These are phyloP conservation scores for Synodontis membranacea DNA, from an alignment of 2,113 vertebrate genomes.

Conservation along the genomic window DNA sequence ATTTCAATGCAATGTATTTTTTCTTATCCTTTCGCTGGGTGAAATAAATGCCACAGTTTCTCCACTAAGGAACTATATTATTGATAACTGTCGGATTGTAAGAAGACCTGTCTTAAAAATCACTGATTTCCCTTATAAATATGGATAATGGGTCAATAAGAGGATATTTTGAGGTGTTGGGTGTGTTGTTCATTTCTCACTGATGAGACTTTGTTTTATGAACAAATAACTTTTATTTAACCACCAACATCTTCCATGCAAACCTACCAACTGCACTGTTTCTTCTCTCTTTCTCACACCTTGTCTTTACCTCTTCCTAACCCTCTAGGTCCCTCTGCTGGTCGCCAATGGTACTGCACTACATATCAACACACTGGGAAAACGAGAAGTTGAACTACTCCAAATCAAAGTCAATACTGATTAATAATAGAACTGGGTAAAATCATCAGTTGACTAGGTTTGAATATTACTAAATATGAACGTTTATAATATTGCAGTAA, in stretches of 20 bases:
- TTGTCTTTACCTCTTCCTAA: too few relatives aligned
- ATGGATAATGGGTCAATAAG: background rate
- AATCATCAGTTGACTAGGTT: background rate
- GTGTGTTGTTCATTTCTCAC: too few relatives aligned
- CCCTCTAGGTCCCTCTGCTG: too few relatives aligned
- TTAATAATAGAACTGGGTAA: background rate
- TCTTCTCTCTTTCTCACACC: too few relatives aligned
- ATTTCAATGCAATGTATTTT: background rate
- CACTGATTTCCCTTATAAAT: background rate
- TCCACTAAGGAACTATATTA: background rate
- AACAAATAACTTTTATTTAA: too few relatives aligned
- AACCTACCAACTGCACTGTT: too few relatives aligned
- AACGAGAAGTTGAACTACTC: background rate
- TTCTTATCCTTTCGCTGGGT: background rate
- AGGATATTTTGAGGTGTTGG: background rate
- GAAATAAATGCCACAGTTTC: background rate
- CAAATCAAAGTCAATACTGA: background rate
- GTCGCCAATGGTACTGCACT: too few relatives aligned
- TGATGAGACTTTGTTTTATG: too few relatives aligned
- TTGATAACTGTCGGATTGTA: background rate
- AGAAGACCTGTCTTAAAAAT: background rate
- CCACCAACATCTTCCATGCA: too few relatives aligned
- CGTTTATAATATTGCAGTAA: background rate
- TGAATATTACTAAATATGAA: background rate
- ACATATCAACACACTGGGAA: too few relatives aligned